Base-by-base conservation (phyloP, 1,140 invertebrate species). In the Ceratina calcarata region DNA sequence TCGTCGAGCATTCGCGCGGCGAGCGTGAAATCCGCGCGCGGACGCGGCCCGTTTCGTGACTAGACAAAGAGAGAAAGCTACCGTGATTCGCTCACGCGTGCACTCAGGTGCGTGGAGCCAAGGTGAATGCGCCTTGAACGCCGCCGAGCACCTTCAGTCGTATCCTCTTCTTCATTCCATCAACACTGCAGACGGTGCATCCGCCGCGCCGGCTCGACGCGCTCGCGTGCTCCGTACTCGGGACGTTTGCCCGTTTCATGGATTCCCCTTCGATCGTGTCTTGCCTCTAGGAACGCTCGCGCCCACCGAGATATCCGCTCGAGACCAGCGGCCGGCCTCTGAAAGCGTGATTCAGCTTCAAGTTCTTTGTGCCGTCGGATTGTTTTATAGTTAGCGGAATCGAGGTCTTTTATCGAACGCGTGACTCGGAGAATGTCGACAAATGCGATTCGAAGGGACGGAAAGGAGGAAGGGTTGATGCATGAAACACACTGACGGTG, bases 91-190 rank as follows among this genome's bases (percentile, higher is more conserved):
- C 64, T 87, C 70, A 86, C 85, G 86, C 85, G 87, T 82, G 81
- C 73, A 88, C 74, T 87, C 82, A 81, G 77, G 78, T 86, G 81
- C 79, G 80, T 88, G 80, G 73, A 87, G 70, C 66, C 78, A 90
- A 90, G 89, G 90, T 91, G 90, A 89, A 90, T 81, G 89, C 77
- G 87, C 87, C 87, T 84, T 83, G 80, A 82, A 73, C 78, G 64
- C 78, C 72, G 81, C 27, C 10, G 78, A 81, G 83, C 78, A 85
- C 75, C 81, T 83, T 90, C 90, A 91, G 90, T 91, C 85, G 89
- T 80, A 89, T 85, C 89, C 85, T 87, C 86, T 82, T 89, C 87
- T 80, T 90, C 89, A 88, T 68, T 64, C 86, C 87, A 77, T 88
- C 68, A 66, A 83, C 85, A 88, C 75, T 81, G 75, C 82, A 67